Percentiles rank a stretch among this genome's conserved stretches.
phyloP scores from a whole-genome alignment of 2,113 vertebrate species.

The Steatornis caripensis region DNA sequence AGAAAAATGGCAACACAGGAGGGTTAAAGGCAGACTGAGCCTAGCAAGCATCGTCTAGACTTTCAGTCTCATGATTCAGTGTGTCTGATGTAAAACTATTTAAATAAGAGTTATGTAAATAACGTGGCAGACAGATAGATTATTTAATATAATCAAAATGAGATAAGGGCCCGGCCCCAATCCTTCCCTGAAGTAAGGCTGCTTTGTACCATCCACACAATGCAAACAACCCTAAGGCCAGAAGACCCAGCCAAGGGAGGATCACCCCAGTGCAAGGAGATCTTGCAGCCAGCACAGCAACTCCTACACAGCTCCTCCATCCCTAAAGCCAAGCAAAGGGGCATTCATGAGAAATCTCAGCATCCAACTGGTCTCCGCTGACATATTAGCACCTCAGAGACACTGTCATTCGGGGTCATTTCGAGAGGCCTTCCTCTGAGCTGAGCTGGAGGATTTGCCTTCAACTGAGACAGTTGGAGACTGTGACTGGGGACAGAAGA shows the following conservation, averaged over 20 bases:
- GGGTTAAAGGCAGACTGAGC: conserved; percentile 34
- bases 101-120: conserved; percentile 63
- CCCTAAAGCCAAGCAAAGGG: neutral
- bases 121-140: conserved; percentile 57
- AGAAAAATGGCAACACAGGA: conserved; percentile 14
- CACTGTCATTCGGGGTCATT: neutral
- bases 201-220: conserved; percentile 49
- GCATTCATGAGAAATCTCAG: neutral
- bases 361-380: neutral
- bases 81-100: conserved; percentile 62
- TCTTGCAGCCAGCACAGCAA: neutral
- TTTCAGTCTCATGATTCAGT: conserved; percentile 61
- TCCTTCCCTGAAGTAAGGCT: conserved; percentile 40
- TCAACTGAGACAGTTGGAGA: neutral
- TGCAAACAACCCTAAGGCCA: neutral
- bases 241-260: conserved; percentile 39
- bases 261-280: neutral
- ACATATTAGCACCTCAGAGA: neutral
- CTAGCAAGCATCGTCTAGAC: conserved; percentile 58
- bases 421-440: neutral
- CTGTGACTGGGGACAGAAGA: neutral
- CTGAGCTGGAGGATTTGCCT: neutral
- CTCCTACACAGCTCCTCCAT: neutral
- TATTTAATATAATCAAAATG: conserved; percentile 53
- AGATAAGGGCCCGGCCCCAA: conserved; percentile 35